These are phyloP conservation scores for Tetragonisca angustula DNA, from an alignment of 2,888 invertebrate species.

Conservation along the genomic window DNA sequence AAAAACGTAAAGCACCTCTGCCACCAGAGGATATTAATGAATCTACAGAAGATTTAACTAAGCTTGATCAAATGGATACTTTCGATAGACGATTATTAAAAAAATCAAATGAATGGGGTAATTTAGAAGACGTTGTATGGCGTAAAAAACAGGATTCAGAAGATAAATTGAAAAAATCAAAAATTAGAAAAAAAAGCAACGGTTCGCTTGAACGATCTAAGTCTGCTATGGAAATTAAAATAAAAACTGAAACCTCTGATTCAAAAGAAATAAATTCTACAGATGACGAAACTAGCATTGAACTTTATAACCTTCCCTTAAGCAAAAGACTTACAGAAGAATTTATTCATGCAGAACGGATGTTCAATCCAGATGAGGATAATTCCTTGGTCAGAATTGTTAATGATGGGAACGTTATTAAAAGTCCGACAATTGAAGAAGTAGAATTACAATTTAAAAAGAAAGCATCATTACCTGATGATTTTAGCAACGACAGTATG, in stretches of 20 bases:
- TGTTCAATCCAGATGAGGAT: conserved; percentile 79
- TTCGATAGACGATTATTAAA: conserved; percentile 89
- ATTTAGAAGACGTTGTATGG: conserved; percentile 90
- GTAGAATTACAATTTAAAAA: conserved; percentile 77
- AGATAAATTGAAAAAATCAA: conserved; percentile 81
- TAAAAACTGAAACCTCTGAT: conserved; percentile 84
- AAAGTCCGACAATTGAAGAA: conserved; percentile 76
- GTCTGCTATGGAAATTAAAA: conserved; percentile 87
- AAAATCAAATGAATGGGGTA: conserved; percentile 90
- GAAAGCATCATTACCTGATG: conserved; percentile 46
- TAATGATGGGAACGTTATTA: conserved; percentile 77
- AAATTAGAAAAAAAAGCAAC: conserved; percentile 73
- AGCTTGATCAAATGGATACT: conserved; percentile 88
- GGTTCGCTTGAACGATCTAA: conserved; percentile 88
- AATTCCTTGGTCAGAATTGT: conserved; percentile 79
- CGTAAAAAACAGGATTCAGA: conserved; percentile 79
- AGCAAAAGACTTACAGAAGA: conserved; percentile 78
- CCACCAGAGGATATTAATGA: conserved; percentile 82
- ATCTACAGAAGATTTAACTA: conserved; percentile 81
- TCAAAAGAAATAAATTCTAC: not conserved
- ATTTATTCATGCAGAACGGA: conserved; percentile 77
- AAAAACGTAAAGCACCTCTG: conserved; percentile 89
- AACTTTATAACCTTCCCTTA: conserved; percentile 79
- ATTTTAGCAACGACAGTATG: conserved; percentile 15
- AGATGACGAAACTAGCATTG: conserved; percentile 65